phyloP scores from a whole-genome alignment of 2,113 vertebrate genomes.

The Phalacrocorax brasilianus region DNA sequence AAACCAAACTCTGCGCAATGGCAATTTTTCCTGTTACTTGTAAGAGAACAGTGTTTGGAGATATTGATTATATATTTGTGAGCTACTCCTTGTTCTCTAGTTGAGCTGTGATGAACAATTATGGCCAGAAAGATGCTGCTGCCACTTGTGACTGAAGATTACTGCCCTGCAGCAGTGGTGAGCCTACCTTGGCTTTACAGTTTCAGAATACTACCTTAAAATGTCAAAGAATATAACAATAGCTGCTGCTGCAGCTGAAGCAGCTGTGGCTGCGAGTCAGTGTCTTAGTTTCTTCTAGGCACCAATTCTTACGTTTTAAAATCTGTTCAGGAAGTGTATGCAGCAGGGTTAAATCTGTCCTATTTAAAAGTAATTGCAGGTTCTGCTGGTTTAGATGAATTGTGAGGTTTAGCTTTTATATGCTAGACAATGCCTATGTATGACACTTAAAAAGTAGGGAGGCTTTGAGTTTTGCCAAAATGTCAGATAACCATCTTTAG shows the following conservation, averaged over 20 bases:
- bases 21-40: not conserved
- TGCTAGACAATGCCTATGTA: not conserved
- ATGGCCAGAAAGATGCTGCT: not conserved
- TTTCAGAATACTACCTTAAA: not conserved
- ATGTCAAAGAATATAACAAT: not conserved
- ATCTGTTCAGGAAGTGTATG: not conserved
- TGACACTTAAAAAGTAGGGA: not conserved
- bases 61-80: not conserved
- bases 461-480: not conserved
- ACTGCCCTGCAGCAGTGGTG: not conserved
- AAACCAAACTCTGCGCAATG: not conserved
- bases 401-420: not conserved
- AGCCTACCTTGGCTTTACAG: not conserved
- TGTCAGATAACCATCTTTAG: not conserved
- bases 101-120: not conserved
- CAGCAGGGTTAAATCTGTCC: not conserved
- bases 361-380: not conserved
- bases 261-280: not conserved
- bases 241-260: not conserved
- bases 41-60: not conserved
- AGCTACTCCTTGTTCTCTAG: not conserved
- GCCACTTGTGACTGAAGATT: not conserved
- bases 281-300: not conserved
- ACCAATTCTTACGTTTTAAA: not conserved
- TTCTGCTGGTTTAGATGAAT: not conserved